These are phyloP conservation scores for Crematogaster levior DNA, from an alignment of 2,888 invertebrate genomes.

Conservation along the genomic window DNA sequence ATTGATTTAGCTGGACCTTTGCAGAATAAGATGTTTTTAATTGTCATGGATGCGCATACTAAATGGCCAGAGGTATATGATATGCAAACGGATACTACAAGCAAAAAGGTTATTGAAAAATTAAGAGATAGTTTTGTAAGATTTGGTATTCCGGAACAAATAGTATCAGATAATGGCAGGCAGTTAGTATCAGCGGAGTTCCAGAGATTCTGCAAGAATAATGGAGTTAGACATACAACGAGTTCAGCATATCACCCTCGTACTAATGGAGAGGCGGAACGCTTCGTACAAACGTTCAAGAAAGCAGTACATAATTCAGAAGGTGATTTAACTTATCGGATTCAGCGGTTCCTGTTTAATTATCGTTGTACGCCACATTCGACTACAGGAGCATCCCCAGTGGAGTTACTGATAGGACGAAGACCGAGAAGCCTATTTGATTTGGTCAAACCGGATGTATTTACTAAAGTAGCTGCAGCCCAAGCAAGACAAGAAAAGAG, in stretches of 20 bases:
- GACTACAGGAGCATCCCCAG: neutral
- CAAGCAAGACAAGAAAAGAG: neutral
- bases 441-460: neutral
- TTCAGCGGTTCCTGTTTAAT: neutral
- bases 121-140: neutral
- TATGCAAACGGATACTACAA: neutral
- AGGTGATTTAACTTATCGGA: neutral
- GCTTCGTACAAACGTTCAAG: neutral
- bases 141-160: neutral
- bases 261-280: neutral
- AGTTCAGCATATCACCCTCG: neutral
- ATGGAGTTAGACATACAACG: neutral
- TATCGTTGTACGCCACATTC: neutral
- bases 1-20: neutral
- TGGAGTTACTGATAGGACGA: neutral
- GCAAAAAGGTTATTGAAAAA: neutral
- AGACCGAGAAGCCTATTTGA: neutral
- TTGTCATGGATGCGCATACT: neutral
- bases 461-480: neutral
- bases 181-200: neutral
- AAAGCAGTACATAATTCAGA: neutral
- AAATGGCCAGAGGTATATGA: neutral
- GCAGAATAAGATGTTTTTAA: neutral
- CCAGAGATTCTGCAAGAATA: neutral
- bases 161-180: neutral